Percentiles rank a stretch among this genome's conserved stretches.
Conservation (phyloP, 2,888 invertebrate genomes). For the Bembecia ichneumoniformis region DNA sequence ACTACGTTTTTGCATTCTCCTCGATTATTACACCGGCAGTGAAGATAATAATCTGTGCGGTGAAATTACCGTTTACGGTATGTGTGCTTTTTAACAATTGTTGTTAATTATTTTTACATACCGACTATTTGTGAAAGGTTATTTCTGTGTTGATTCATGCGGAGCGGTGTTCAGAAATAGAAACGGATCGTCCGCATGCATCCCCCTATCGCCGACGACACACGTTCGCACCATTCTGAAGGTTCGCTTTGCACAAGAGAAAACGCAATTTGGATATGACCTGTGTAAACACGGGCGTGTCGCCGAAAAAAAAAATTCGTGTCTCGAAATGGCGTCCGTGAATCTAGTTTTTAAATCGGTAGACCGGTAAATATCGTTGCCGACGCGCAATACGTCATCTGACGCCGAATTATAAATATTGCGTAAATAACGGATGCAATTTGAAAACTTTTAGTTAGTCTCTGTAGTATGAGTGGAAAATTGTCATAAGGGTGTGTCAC, state of each 20-base stretch:
- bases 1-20: conserved; percentile 40
- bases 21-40: conserved; percentile 40
- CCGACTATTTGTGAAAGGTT: conserved; percentile 64
- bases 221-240: conserved; percentile 28
- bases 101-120: conserved; percentile 55
- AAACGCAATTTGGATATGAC: conserved; percentile 12
- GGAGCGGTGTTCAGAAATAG: conserved; percentile 69
- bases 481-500: conserved; percentile 57
- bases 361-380: conserved; percentile 60
- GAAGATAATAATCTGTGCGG: conserved; percentile 55
- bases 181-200: conserved; percentile 58
- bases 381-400: conserved; percentile 26
- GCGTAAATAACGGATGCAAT: conserved; percentile 1
- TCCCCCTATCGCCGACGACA: conserved; percentile 53
- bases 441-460: background rate
- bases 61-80: conserved; percentile 67
- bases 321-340: conserved; percentile 63
- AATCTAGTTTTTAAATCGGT: conserved; percentile 54
- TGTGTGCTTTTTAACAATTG: conserved; percentile 46
- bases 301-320: conserved; percentile 28
- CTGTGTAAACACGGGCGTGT: conserved; percentile 47
- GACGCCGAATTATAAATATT: conserved; percentile 9
- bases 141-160: conserved; percentile 72
- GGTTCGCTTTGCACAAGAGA: conserved; percentile 9
- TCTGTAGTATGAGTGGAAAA: conserved; percentile 3